Evolutionary conservation across 1,140 invertebrate genomes (phyloP), one percentile per base, ranked within the genome.

Genomic region (Scaptodrosophila lebanonensis): DNA sequence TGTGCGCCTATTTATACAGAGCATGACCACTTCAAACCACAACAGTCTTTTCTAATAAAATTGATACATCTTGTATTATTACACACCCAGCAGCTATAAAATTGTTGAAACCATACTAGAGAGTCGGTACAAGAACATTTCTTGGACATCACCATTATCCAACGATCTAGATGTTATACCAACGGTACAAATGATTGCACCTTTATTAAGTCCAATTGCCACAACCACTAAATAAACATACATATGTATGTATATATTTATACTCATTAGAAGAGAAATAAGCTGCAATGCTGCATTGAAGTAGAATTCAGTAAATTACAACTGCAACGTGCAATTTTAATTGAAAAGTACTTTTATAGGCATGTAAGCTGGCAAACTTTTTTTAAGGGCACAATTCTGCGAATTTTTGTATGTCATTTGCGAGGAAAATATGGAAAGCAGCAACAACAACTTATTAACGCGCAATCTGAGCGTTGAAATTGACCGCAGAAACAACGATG

Each of bases 401-500:
- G 45, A 66, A 70, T 63, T 58, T 63, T 63, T 63, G 45, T 63
- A 53, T 63, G 54, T 58, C 59, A 58, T 63, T 63, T 57, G 51
- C 48, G 52, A 33, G 36, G 60, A 12, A 56, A 40, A 11, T 33
- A 53, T 22, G 16, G 48, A 15, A 49, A 60, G 35, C 9, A 38
- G 15, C 52, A 48, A 47, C 40, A 39, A 52, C 57, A 58, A 77
- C 68, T 79, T 77, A 77, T 77, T 77, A 77, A 79, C 73, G 73
- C 53, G 73, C 72, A 67, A 67, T 71, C 73, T 53, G 51, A 72
- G 72, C 67, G 40, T 56, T 51, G 73, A 76, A 77, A 79, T 66
- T 77, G 72, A 77, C 73, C 73, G 52, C 72, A 79, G 35, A 44
- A 33, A 57, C 44, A 43, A 7, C 27, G 15, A 20, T 39, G 51